Evolutionary conservation across 2,888 invertebrate genomes (phyloP), one percentile per base, ranked within the genome.

Genomic region (Nomada hirtipes): DNA sequence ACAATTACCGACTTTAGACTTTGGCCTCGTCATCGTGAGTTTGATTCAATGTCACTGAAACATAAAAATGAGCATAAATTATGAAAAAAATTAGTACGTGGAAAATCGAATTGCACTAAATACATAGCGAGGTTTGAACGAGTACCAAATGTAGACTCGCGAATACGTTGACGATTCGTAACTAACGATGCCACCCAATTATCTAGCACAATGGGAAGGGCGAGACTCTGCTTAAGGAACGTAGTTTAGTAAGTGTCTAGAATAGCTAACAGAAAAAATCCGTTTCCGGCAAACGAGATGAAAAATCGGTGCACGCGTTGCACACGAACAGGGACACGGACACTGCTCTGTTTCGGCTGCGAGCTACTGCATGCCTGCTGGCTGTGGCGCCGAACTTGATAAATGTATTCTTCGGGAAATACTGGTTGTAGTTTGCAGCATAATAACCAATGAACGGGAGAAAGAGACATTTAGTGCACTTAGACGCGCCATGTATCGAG

Each of bases 391-490:
- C 73, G 59, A 65, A 18, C 79, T 72, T 87, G 88, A 89, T 86
- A 88, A 88, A 90, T 88, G 88, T 82, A 76, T 77, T 67, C 10
- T 29, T 65, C 55, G 52, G 82, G 83, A 83, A 86, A 86, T 87
- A 83, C 68, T 70, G 70, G 67, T 75, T 71, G 86, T 88, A 88
- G 85, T 87, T 86, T 84, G 82, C 86, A 83, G 89, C 86, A 89
- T 89, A 88, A 90, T 90, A 89, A 89, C 86, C 83, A 65, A 69
- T 77, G 83, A 83, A 81, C 84, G 79, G 82, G 75, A 84, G 79
- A 87, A 85, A 87, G 90, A 86, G 90, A 91, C 91, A 89, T 91
- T 91, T 91, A 90, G 89, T 88, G 89, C 88, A 89, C 90, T 90
- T 90, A 89, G 83, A 85, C 76, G 83, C 84, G 89, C 89, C 90